These are phyloP conservation scores for Cheirogaleus medius DNA, from an alignment of 2,113 vertebrate genomes.

Conservation along the genomic window DNA sequence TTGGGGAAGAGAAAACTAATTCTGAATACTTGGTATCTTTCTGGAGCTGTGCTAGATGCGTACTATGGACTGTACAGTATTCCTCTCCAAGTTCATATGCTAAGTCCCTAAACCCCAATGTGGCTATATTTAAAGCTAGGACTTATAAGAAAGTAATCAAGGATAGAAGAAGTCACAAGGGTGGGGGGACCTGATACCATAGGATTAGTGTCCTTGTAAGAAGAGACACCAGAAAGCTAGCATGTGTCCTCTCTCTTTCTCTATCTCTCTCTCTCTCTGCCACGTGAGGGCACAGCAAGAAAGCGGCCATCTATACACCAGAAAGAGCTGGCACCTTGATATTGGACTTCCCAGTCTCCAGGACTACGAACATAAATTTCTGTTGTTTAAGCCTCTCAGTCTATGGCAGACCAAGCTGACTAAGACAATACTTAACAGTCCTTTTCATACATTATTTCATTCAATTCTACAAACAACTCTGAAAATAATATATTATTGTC, in stretches of 20 bases:
- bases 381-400: neutral
- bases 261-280: neutral
- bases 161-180: neutral
- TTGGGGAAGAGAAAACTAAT: neutral
- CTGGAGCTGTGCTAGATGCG: neutral
- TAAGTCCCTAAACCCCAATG: neutral
- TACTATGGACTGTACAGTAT: neutral
- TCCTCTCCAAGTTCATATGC: neutral
- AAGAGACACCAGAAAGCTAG: neutral
- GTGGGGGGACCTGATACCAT: neutral
- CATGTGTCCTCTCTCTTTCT: neutral
- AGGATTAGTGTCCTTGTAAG: neutral
- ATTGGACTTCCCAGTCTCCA: neutral
- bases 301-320: neutral
- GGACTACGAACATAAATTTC: neutral
- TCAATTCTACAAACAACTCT: neutral
- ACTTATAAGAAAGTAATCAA: neutral
- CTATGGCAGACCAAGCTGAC: neutral
- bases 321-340: neutral
- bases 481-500: neutral
- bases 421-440: neutral
- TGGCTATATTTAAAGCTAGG: neutral
- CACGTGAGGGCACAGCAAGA: neutral
- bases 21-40: neutral
- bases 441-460: neutral